Evolutionary conservation across 1,140 invertebrate genomes (phyloP).

Genomic region (Bombyx mandarina): DNA sequence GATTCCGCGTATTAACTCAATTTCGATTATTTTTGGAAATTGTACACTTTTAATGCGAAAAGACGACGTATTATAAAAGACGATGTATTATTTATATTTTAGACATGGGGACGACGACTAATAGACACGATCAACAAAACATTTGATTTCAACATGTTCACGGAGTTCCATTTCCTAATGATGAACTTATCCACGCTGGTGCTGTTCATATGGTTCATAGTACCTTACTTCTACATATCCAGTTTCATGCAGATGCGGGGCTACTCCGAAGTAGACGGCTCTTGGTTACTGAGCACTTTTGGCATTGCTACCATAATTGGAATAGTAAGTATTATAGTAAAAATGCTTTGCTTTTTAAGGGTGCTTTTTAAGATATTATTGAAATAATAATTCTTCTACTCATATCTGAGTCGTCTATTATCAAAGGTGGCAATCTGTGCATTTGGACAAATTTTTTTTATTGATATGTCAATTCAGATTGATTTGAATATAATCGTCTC

Average conservation of each 20-base stretch:
- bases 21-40: too few species aligned
- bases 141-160: constrained; percentile 86
- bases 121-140: constrained; percentile 81
- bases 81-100: constrained; percentile 27
- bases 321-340: constrained; percentile 75
- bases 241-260: constrained; percentile 76
- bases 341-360: too few species aligned
- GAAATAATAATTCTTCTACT: too few species aligned
- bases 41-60: too few species aligned
- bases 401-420: too few species aligned
- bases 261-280: constrained; percentile 78
- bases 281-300: constrained; percentile 83
- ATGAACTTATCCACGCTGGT: constrained; percentile 88
- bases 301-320: constrained; percentile 90
- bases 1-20: too few species aligned
- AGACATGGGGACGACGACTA: constrained; percentile 82
- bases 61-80: not conserved
- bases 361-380: too few species aligned
- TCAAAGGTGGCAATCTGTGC: too few species aligned
- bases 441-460: too few species aligned
- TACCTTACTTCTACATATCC: constrained; percentile 90
- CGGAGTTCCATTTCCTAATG: constrained; percentile 85
- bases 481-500: too few species aligned
- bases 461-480: too few species aligned
- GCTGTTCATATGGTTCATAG: constrained; percentile 91